A percentile compares a stretch with the other conserved stretches of the same genome.
Evolutionary conservation across 2,797 vertebrate species (phyloP).

Genomic region (Benthosema pterotum): DNA sequence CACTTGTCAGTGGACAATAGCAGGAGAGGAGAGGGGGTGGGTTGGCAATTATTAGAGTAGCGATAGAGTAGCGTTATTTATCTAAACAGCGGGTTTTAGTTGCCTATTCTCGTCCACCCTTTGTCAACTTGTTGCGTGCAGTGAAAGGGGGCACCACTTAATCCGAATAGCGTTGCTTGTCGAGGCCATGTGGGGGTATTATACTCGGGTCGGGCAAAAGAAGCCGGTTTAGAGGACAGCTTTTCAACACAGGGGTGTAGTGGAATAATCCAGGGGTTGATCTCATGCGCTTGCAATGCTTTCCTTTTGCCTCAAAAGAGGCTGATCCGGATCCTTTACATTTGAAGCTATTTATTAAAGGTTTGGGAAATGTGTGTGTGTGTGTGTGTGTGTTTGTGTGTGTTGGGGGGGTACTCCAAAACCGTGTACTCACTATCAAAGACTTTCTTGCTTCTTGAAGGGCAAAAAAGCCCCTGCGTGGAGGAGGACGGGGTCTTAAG

Average conservation of each 20-base stretch:
- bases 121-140: conserved; percentile 94
- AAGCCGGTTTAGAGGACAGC: conserved; percentile 75
- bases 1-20: conserved; percentile 92
- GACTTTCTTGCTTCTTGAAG: conserved; percentile 70
- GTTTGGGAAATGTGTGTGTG: conserved; percentile 49
- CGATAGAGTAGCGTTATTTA: conserved; percentile 98
- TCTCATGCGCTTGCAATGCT: conserved; percentile 80
- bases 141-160: conserved; percentile 86
- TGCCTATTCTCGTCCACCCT: conserved; percentile 85
- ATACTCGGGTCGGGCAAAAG: no score
- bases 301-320: conserved; percentile 74
- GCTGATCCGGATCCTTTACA: conserved; percentile 71
- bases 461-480: conserved; percentile 67
- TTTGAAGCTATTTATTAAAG: conserved; percentile 79
- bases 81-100: conserved; percentile 98
- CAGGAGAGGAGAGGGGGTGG: conserved; percentile 84
- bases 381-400: no score
- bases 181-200: conserved; percentile 69
- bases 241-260: conserved; percentile 66
- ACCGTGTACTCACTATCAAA: conserved; percentile 79
- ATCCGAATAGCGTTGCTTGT: conserved; percentile 75
- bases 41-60: conserved; percentile 97
- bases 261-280: conserved; percentile 79
- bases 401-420: conserved; percentile 42
- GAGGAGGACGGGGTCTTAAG: conserved; percentile 52